These are phyloP conservation scores for Silurus meridionalis DNA, from an alignment of 2,113 vertebrate species.

Conservation along the genomic window DNA sequence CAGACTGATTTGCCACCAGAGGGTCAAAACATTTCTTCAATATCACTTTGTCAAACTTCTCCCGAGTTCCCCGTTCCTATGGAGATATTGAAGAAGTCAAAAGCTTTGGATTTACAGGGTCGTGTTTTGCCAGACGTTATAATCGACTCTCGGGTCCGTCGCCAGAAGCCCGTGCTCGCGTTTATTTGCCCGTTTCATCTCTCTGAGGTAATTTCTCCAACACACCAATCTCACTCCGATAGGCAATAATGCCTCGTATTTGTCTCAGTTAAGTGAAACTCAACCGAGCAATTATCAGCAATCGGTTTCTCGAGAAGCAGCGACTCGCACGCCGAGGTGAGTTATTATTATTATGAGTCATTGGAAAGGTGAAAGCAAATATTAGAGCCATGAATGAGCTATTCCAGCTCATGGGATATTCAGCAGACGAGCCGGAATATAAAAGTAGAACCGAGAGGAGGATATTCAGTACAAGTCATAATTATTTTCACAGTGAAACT, in stretches of 20 bases:
- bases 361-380: neutral
- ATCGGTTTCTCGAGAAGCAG: conserved; percentile 33
- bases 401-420: conserved; percentile 24
- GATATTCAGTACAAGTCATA: neutral
- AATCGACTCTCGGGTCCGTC: neutral
- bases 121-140: neutral
- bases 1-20: neutral
- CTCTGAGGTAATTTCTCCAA: conserved; percentile 37
- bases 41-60: neutral
- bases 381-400: neutral
- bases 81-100: neutral
- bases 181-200: conserved; percentile 43
- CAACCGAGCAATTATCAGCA: conserved; percentile 49
- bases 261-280: conserved; percentile 30
- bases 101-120: neutral
- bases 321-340: conserved; percentile 20
- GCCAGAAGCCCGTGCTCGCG: conserved; percentile 5
- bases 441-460: neutral
- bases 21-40: neutral
- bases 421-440: neutral
- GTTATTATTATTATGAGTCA: conserved; percentile 25
- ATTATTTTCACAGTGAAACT: neutral
- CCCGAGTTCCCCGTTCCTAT: too few relatives aligned
- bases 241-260: conserved; percentile 48
- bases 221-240: conserved; percentile 40